Base-by-base conservation (phyloP, 1,140 invertebrate species). In the Andricus grossulariae region DNA sequence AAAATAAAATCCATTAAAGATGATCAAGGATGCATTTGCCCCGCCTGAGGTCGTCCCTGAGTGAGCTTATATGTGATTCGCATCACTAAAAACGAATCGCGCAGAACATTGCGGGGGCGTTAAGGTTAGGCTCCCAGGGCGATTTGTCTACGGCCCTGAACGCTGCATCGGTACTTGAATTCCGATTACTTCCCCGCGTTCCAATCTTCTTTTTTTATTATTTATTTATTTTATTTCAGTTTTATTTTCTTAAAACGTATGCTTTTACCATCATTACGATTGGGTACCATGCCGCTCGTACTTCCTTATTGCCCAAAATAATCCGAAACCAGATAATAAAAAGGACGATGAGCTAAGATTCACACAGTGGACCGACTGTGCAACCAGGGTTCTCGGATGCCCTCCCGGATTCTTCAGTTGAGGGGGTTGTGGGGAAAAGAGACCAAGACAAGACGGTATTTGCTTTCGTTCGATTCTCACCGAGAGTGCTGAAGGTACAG, bases 271-370 rank as follows among this genome's bases (percentile, higher is more conserved):
- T 80, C 78, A 80, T 74, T 66, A 51, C 75, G 60, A 25, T 21
- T 18, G 18, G 5, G 21, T n/a, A 5, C 74, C 82, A 73, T 49
- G 74, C 32, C 10, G 39, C 21, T 1, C 39, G 73, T 79, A 79
- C 84, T 85, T 85, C 84, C 83, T 84, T 66, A 80, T 84, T 79
- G 82, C 83, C 70, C 3, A 39, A 66, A 66, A 66, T 66, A 77
- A 75, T 75, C 55, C 75, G 71, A 39, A 39, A 19, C 71, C 66
- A 73, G 77, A 83, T 79, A 85, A 85, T 86, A 86, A 86, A 86
- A 82, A 81, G 76, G 77, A 72, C 79, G 84, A 81, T 81, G 83
- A 78, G 79, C 73, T 52, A 66, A 66, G 60, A 66, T 66, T 66
- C 60, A 66, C 32, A 15, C 25, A 66, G 25, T 45, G 60, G 60